Conservation (phyloP, 2,888 invertebrate species). For the Drosophila imparisetae region DNA sequence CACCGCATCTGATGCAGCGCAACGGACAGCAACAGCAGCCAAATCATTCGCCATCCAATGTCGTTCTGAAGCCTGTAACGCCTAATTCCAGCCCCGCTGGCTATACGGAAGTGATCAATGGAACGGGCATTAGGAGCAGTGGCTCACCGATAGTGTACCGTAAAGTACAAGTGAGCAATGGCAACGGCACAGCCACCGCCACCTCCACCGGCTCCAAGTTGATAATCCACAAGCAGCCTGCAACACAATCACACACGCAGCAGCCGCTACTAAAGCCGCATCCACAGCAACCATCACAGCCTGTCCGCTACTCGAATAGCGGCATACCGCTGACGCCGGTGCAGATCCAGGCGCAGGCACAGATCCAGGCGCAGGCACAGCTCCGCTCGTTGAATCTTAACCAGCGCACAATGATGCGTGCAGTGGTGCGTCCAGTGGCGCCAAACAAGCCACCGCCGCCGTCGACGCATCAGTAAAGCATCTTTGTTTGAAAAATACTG, state of each 20-base stretch:
- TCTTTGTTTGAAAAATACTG: not conserved
- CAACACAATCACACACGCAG: not conserved
- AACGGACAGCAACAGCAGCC: constrained; percentile 15
- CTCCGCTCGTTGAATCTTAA: not conserved
- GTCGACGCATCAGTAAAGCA: constrained; percentile 12
- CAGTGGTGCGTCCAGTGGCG: not conserved
- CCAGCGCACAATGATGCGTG: constrained; percentile 2
- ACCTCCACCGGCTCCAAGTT: constrained; percentile 28
- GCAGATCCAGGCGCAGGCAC: constrained; percentile 4
- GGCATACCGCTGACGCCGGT: not conserved
- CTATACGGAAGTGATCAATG: constrained; percentile 35
- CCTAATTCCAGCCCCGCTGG: constrained; percentile 13
- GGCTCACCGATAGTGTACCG: constrained; percentile 17
- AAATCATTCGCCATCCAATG: not conserved
- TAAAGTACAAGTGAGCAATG: constrained; percentile 53
- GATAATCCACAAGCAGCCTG: constrained; percentile 23
- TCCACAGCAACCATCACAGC: constrained; percentile 7
- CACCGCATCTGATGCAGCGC: not conserved
- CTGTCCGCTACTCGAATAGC: not conserved
- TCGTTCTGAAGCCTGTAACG: not conserved
- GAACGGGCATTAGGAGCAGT: not conserved
- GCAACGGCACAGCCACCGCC: constrained; percentile 13
- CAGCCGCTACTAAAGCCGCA: constrained; percentile 3
- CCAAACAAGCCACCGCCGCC: constrained; percentile 9
- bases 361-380: constrained; percentile 16